Evolutionary conservation across 2,888 invertebrate species (phyloP).

Genomic region (Lucinisca nassula): DNA sequence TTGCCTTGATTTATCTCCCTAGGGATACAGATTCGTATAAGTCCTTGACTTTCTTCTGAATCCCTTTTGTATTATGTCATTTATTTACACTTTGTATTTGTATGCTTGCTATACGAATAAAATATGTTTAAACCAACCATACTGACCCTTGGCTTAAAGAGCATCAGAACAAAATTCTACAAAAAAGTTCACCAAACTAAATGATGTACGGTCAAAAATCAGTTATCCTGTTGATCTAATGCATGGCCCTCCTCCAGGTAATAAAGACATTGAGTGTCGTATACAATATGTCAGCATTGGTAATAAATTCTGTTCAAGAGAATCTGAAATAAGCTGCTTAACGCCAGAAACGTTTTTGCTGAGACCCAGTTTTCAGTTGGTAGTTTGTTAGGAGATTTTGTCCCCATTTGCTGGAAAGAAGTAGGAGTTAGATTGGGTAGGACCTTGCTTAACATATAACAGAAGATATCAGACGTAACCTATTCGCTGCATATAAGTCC

Average conservation of each 20-base stretch:
- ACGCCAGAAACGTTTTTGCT: too few species aligned
- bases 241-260: conserved; percentile 24
- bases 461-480: conserved; percentile 30
- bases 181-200: conserved; percentile 42
- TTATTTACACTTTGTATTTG: too few species aligned
- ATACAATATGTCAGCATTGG: conserved; percentile 38
- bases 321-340: conserved; percentile 42
- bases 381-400: conserved; percentile 55
- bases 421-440: conserved; percentile 52
- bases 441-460: conserved; percentile 44
- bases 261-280: conserved; percentile 13
- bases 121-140: too few species aligned
- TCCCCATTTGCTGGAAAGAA: conserved; percentile 45
- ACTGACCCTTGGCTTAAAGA: conserved; percentile 57
- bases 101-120: too few species aligned
- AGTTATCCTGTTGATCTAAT: conserved; percentile 64
- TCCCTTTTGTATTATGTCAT: too few species aligned
- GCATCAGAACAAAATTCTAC: conserved; percentile 55
- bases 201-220: conserved; percentile 60
- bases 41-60: too few species aligned
- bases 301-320: conserved; percentile 34
- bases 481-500: conserved; percentile 40
- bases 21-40: too few species aligned
- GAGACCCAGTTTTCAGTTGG: too few species aligned
- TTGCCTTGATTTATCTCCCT: too few species aligned